Evolutionary conservation across 2,113 vertebrate species (phyloP).

Genomic region (Zapus hudsonius): DNA sequence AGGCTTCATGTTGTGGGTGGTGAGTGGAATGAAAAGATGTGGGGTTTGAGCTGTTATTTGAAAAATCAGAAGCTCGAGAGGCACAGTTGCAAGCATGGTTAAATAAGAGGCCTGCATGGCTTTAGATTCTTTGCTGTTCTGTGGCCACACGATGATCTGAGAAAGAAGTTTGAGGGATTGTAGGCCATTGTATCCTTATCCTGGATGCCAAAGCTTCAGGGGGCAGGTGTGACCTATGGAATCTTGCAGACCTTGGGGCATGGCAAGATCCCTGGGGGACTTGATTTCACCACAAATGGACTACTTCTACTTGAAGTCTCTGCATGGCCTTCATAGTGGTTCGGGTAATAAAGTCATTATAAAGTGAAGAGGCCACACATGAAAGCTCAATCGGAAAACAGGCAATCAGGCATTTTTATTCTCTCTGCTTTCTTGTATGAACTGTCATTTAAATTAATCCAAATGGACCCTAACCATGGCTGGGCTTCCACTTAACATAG

Average conservation of each 20-base stretch:
- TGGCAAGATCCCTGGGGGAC: neutral
- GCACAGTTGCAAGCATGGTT: neutral
- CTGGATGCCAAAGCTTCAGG: neutral
- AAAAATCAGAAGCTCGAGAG: neutral
- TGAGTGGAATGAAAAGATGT: neutral
- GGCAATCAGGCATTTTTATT: conserved; percentile 26
- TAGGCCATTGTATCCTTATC: neutral
- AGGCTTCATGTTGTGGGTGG: neutral
- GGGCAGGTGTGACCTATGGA: neutral
- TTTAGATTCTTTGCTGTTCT: neutral
- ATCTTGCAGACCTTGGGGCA: neutral
- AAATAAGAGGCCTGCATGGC: neutral
- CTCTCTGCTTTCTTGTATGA: conserved; percentile 35
- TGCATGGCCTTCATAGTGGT: neutral
- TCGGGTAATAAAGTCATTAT: neutral
- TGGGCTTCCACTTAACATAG: conserved; percentile 19
- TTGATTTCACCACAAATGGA: neutral
- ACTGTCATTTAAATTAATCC: conserved; percentile 40
- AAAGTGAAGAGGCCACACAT: neutral
- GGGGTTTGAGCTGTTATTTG: neutral
- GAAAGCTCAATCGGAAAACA: neutral
- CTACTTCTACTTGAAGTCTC: neutral
- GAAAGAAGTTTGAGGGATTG: neutral
- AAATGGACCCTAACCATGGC: conserved; percentile 18
- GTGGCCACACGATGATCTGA: neutral